phyloP scores from a whole-genome alignment of 2,113 vertebrate species.

The Rallus limicola region DNA sequence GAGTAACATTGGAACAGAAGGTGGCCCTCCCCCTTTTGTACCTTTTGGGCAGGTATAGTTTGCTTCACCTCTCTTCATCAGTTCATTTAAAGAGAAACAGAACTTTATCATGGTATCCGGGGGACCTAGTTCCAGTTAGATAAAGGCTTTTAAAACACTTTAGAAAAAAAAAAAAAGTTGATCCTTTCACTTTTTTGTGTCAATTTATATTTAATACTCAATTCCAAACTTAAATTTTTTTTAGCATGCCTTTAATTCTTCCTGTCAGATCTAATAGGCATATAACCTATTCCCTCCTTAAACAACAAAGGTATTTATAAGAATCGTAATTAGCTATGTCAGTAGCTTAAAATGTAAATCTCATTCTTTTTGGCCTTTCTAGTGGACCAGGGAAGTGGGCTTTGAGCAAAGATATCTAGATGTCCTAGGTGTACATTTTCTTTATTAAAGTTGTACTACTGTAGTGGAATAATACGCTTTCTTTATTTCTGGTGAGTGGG shows the following conservation, averaged over 20 bases:
- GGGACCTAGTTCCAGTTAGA: neutral
- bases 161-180: neutral
- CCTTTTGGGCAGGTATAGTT: conserved; percentile 93
- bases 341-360: neutral
- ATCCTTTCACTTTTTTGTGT: neutral
- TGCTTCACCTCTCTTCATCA: neutral
- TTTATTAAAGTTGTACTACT: neutral
- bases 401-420: neutral
- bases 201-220: neutral
- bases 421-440: neutral
- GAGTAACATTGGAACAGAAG: conserved; percentile 94
- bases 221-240: neutral
- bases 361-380: neutral
- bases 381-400: neutral
- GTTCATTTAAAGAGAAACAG: neutral
- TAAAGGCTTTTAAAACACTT: neutral
- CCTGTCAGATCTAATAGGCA: fast-evolving
- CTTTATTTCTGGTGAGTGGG: neutral
- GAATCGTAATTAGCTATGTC: neutral
- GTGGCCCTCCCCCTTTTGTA: conserved; percentile 96
- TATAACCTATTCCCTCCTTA: neutral
- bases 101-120: neutral
- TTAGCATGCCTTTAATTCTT: neutral
- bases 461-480: neutral
- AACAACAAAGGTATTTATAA: neutral